These are phyloP conservation scores for Urocyon cinereoargenteus DNA, from an alignment of 2,797 vertebrate genomes.

Conservation along the genomic window DNA sequence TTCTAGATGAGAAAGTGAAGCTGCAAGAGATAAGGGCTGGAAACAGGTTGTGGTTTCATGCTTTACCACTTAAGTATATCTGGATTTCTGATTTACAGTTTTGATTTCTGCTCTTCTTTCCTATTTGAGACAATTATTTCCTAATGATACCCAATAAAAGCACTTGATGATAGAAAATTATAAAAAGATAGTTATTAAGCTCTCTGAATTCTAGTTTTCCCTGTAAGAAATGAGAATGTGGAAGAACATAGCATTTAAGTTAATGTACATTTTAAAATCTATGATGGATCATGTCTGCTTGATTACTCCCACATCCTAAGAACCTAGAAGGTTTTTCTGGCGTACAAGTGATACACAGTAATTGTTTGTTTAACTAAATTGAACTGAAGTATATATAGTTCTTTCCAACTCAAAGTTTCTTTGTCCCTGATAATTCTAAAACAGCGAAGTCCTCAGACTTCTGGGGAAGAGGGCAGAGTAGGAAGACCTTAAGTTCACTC, in stretches of 20 bases:
- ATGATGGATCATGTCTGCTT: neutral
- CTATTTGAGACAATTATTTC: conserved; percentile 5
- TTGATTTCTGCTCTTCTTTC: neutral
- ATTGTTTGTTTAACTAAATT: conserved; percentile 17
- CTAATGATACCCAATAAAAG: neutral
- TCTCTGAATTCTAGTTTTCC: neutral
- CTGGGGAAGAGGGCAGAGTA: neutral
- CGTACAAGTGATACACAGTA: neutral
- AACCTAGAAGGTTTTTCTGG: neutral
- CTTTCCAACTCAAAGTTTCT: neutral
- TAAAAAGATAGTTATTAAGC: neutral
- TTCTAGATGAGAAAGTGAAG: conserved; percentile 7
- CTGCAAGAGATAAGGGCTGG: neutral
- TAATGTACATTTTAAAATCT: neutral
- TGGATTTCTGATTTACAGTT: neutral
- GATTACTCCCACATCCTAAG: neutral
- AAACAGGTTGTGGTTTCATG: neutral
- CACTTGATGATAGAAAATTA: neutral
- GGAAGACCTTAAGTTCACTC: neutral
- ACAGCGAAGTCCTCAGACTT: neutral
- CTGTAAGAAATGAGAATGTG: neutral
- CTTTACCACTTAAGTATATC: neutral
- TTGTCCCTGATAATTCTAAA: neutral
- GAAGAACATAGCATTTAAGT: neutral
- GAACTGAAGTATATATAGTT: neutral